phyloP scores from a whole-genome alignment of 2,797 vertebrate genomes.

The Garrulus glandarius region DNA sequence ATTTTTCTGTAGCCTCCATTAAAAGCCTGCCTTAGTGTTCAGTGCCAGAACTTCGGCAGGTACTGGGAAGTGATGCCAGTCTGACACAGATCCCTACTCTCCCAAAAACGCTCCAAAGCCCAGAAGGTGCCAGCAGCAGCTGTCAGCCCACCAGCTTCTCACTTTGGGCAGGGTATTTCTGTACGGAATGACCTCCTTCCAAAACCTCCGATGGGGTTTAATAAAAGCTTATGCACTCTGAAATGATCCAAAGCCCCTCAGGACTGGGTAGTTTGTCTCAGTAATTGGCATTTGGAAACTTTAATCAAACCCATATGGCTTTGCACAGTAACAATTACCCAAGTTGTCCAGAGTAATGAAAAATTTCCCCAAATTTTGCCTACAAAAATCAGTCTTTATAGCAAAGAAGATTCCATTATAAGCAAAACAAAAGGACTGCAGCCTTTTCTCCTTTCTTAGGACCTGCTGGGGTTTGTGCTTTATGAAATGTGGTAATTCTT shows the following conservation, averaged over 20 bases:
- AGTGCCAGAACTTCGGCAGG: not conserved
- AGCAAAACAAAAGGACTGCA: not conserved
- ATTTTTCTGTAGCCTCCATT: not conserved
- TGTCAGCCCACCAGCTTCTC: not conserved
- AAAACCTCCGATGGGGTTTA: not conserved
- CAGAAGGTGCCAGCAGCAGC: not conserved
- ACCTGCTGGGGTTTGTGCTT: not conserved
- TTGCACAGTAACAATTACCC: slow-evolving; percentile 1
- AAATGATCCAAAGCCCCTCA: not conserved
- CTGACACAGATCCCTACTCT: not conserved
- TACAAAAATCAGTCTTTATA: not conserved
- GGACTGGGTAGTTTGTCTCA: not conserved
- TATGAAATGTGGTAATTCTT: not conserved
- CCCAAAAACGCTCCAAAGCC: not conserved
- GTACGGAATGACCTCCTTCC: not conserved
- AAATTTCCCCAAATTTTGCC: not conserved
- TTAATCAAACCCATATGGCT: slow-evolving; percentile 18
- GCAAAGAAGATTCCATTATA: not conserved
- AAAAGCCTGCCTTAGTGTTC: not conserved
- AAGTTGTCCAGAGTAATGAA: not conserved
- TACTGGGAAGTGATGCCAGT: not conserved
- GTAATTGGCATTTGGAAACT: slow-evolving; percentile 9
- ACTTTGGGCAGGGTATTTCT: not conserved
- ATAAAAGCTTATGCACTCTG: not conserved
- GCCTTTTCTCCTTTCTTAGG: not conserved